Base-by-base conservation (phyloP, 2,888 invertebrate genomes). In the Diaperis boleti region DNA sequence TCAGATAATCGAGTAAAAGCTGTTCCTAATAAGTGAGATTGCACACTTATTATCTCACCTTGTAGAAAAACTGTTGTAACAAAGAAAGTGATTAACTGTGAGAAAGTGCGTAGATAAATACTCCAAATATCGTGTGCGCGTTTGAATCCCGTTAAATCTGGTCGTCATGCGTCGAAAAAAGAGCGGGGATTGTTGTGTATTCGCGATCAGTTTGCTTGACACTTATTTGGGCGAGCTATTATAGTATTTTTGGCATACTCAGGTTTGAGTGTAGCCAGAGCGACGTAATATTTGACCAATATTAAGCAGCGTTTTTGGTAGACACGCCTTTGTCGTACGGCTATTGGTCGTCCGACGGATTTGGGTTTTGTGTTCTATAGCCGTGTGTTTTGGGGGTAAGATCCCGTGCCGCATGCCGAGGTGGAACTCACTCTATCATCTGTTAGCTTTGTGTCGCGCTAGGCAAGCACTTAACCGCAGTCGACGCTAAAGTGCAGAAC, bases 251-350 rank as follows among this genome's bases (percentile, higher is more conserved):
- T 18, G 59, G 59, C 47, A 17, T 33, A 35, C 26, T 47, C 29
- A 49, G 47, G 17, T 22, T 49, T 11, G 15, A 39, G 49, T 17
- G 47, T 47, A 49, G 35, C 57, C 31, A 14, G 33, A 15, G 20
- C 62, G 10, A 56, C 57, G 42, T 57, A 62, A 74, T 72, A 73
- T 74, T 75, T 75, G 76, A 75, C 77, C 77, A 79, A 78, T 79
- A 79, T 79, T 79, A 76, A 71, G 75, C 76, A 73, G 69, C 67
- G 75, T 74, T 76, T 77, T 76, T 72, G 73, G 75, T 74, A 66
- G 77, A 72, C 77, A 76, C 79, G 80, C 79, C 80, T 73, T 71
- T 72, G 63, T 56, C 33, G 42, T 39, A 31, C 66, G 47, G 59
- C 69, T 57, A 79, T 79, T 80, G 79, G 79, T 69, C 56, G 31